These are phyloP conservation scores for Sinocyclocheilus anshuiensis DNA, from an alignment of 2,113 vertebrate genomes.

Conservation along the genomic window DNA sequence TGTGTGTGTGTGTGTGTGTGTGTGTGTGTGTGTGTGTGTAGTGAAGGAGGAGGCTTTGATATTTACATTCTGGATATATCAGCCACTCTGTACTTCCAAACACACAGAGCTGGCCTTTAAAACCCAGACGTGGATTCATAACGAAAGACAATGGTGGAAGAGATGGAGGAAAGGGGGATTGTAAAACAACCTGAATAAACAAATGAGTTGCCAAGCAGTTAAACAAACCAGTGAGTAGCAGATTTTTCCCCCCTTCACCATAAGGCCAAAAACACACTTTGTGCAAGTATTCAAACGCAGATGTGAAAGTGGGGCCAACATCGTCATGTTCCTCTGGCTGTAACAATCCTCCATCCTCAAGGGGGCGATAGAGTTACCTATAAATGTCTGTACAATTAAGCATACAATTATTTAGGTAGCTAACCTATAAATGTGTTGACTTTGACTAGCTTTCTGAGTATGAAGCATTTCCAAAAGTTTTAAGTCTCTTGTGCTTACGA, in stretches of 20 bases:
- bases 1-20: neutral
- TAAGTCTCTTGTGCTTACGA: too few relatives aligned
- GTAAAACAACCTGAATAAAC: constrained; percentile 45
- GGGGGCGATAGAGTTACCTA: neutral
- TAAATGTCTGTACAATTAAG: neutral
- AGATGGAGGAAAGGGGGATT: neutral
- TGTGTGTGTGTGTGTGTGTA: constrained; percentile 13
- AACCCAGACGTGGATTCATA: constrained; percentile 20
- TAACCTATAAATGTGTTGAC: too few relatives aligned
- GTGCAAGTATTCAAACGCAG: too few relatives aligned
- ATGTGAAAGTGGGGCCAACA: too few relatives aligned
- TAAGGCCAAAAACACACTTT: neutral
- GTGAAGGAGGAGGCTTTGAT: constrained; percentile 37
- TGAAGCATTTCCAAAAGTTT: too few relatives aligned
- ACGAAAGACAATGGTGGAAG: neutral
- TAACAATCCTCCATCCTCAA: neutral
- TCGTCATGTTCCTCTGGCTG: neutral
- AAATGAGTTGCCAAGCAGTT: constrained; percentile 34
- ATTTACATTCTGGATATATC: constrained; percentile 62
- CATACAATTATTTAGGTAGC: neutral
- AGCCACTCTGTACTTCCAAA: constrained; percentile 55
- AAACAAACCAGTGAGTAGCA: constrained; percentile 23
- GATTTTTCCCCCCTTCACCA: neutral
- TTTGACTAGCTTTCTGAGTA: too few relatives aligned
- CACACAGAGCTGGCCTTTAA: constrained; percentile 52